These are phyloP conservation scores for Babylonia areolata DNA, from an alignment of 1,140 invertebrate species.

Conservation along the genomic window DNA sequence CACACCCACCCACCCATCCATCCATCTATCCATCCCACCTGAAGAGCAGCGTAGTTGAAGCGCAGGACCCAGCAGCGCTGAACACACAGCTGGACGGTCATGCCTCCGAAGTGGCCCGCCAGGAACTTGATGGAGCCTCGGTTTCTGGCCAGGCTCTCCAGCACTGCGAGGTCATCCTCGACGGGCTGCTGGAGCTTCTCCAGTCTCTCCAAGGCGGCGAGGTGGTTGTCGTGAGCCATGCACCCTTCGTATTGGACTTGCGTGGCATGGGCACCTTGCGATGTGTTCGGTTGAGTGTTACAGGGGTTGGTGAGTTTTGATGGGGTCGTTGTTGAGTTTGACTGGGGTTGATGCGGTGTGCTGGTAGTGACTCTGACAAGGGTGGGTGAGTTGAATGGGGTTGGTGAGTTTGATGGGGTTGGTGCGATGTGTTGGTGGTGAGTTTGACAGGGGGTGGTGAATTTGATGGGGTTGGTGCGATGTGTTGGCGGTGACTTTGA, in stretches of 20 bases:
- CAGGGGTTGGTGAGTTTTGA: no score
- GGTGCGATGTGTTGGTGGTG: no score
- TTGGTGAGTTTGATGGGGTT: no score
- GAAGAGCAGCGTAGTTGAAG: not conserved
- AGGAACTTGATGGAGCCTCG: not conserved
- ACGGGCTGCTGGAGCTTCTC: not conserved
- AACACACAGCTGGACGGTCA: not conserved
- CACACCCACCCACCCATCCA: no score
- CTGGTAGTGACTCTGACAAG: no score
- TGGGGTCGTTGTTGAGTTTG: no score
- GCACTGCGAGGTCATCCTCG: not conserved
- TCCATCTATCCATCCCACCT: not conserved
- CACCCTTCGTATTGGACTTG: not conserved
- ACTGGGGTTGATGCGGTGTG: no score
- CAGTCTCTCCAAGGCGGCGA: not conserved
- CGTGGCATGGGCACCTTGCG: not conserved
- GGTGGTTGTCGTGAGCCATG: not conserved
- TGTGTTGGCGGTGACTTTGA: no score
- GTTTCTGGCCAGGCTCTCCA: not conserved
- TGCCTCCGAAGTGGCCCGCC: not conserved
- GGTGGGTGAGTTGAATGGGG: no score
- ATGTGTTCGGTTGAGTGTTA: no score
- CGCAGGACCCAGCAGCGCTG: not conserved
- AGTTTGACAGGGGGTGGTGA: no score
- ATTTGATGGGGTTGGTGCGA: no score